Evolutionary conservation across 2,888 invertebrate species (phyloP), one percentile per base, ranked within the genome.

Genomic region (Ennomos quercinarius): DNA sequence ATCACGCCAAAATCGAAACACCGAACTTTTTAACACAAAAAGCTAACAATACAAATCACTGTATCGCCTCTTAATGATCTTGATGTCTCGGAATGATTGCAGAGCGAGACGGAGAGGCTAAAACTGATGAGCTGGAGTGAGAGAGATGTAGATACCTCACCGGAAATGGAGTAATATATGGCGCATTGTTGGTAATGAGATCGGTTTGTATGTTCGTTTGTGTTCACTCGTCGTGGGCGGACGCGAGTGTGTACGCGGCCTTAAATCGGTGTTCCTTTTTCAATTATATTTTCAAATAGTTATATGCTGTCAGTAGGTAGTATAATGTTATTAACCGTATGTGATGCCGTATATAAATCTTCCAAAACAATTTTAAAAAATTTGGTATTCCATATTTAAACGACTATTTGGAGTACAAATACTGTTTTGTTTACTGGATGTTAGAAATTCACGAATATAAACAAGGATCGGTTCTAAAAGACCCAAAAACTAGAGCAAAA

Each of bases 161-260:
- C 90, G 91, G 91, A 91, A 91, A 89, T 85, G 74, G 77, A 56
- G 84, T 91, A 91, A 91, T 90, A 89, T 91, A 91, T 91, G 90
- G 87, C 72, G 86, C 87, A 91, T 91, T 91, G 91, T 91, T 91
- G 84, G 88, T 91, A 91, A 91, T 86, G 91, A 91, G 91, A 86
- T 87, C 87, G 81, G 87, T 83, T 86, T 86, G 87, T 86, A 70
- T 77, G 81, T 83, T 76, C 77, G 82, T 77, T 66, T 76, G 86
- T 78, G 82, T 81, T 77, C 78, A 80, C 76, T 64, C 74, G 85
- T 78, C 80, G 87, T 86, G 83, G 87, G 87, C 78, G 85, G 76
- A 74, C 74, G 63, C 66, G 61, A 70, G 69, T 70, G 67, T 67
- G 73, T 68, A 71, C 67, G 39, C 10, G 49, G 38, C 67, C 68